Evolutionary conservation across 2,888 invertebrate species (phyloP), one percentile per base, ranked within the genome.

Genomic region (Aelia acuminata): DNA sequence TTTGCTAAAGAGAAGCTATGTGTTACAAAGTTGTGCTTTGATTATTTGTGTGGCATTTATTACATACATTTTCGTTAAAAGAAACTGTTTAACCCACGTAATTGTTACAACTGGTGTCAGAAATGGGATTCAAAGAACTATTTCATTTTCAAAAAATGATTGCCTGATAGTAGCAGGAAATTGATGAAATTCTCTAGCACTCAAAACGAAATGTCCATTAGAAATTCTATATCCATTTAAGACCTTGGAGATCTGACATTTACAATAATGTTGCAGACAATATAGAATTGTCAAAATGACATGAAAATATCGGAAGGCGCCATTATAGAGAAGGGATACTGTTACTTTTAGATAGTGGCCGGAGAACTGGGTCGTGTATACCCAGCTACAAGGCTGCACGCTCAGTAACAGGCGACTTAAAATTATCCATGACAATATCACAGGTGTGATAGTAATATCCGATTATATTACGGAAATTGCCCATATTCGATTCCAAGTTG

Each of bases 241-340:
- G 35, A 5, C 63, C 63, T 70, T 57, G 57, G 8, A 13, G 43
- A 4, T 7, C 53, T 53, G 53, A 22, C 53, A 53, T 53, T 53
- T 53, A 4, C 53, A 53, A n/a, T 53, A 22, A 22, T 53, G 18
- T 53, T 70, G 1, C 31, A 18, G 15, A 35, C 31, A 70, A 70
- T 70, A 70, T 70, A 31, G 63, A 63, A 35, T 18, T 70, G 63
- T 70, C 63, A 70, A 70, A 70, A 70, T 70, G 63, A 70, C 63
- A 3, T 70, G 35, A 70, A 70, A 70, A 70, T 70, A 70, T 70
- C 31, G 63, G 20, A 31, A 70, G 1, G 35, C 18, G 10, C 31
- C 20, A 70, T 70, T 35, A 70, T 31, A 70, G 31, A 18, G 63
- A 70, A 70, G 31, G 18, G 63, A 70, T 70, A 5, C 0, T 57